Evolutionary conservation across 2,113 vertebrate genomes (phyloP).

Genomic region (Dissostichus mawsoni): DNA sequence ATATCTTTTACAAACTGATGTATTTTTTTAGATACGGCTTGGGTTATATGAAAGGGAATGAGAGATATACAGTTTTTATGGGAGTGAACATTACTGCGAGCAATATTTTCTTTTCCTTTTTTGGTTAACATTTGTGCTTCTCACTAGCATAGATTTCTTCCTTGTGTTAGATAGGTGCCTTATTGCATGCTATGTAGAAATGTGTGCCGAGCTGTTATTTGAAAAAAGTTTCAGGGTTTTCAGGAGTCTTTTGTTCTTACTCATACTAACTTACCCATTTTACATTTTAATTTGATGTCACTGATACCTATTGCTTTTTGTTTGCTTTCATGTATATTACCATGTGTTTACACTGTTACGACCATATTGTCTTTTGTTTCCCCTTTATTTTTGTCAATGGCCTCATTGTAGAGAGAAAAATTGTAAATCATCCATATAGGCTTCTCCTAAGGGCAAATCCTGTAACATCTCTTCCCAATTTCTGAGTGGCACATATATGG

Average conservation of each 20-base stretch:
- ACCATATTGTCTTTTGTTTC: slow-evolving; percentile 80
- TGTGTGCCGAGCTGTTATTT: slow-evolving; percentile 84
- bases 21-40: slow-evolving; percentile 87
- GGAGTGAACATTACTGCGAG: slow-evolving; percentile 81
- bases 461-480: slow-evolving; percentile 81
- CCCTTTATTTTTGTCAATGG: slow-evolving; percentile 74
- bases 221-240: slow-evolving; percentile 71
- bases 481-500: slow-evolving; percentile 86
- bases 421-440: slow-evolving; percentile 82
- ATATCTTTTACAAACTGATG: slow-evolving; percentile 86
- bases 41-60: slow-evolving; percentile 85
- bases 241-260: slow-evolving; percentile 80
- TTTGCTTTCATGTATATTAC: slow-evolving; percentile 84
- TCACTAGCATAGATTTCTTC: slow-evolving; percentile 85
- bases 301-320: slow-evolving; percentile 60
- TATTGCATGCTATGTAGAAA: slow-evolving; percentile 88
- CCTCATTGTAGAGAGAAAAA: slow-evolving; percentile 79
- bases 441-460: slow-evolving; percentile 78
- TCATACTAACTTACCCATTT: slow-evolving; percentile 80
- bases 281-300: slow-evolving; percentile 83
- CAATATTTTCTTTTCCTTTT: slow-evolving; percentile 76
- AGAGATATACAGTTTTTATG: slow-evolving; percentile 82
- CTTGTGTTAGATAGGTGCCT: slow-evolving; percentile 90
- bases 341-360: slow-evolving; percentile 84
- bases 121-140: slow-evolving; percentile 83